Conservation (phyloP, 53 echinoderm and acorn worm species). For the Luidia sarsii region DNA sequence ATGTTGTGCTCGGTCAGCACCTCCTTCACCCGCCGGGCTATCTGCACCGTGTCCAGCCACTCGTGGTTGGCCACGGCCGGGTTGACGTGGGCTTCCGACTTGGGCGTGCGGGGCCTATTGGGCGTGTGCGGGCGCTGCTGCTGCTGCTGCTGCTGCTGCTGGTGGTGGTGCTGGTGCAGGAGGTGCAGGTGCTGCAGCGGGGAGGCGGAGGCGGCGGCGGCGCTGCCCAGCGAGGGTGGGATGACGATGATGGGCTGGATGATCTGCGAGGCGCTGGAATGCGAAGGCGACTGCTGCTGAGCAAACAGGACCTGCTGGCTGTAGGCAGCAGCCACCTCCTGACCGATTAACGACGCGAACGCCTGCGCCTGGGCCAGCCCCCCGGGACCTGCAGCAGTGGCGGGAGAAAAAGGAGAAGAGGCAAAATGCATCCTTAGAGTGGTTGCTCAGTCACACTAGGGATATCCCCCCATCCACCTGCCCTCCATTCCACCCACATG, state of each 20-base stretch:
- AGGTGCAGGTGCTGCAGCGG: conserved; percentile 56
- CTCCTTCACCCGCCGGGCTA: conserved; percentile 88
- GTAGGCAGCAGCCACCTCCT: conserved; percentile 95
- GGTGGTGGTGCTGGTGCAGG: conserved; percentile 51
- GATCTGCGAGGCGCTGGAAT: conserved; percentile 79
- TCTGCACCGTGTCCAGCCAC: conserved; percentile 87
- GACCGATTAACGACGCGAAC: conserved; percentile 93
- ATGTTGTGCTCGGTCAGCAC: conserved; percentile 86
- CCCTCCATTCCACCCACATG: not conserved
- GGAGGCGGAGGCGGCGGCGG: conserved; percentile 4
- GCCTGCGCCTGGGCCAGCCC: conserved; percentile 97
- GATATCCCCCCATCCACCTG: too few species aligned
- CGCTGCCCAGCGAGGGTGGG: conserved; percentile 75
- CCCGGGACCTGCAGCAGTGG: conserved; percentile 67
- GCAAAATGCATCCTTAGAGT: conserved; percentile 81
- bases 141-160: conserved; percentile 46
- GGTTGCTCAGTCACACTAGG: conserved; percentile 15
- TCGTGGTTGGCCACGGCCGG: conserved; percentile 69
- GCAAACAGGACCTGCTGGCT: conserved; percentile 62
- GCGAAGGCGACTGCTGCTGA: conserved; percentile 36
- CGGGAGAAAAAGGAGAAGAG: conserved; percentile 69
- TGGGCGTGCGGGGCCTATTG: conserved; percentile 51
- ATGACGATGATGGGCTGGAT: conserved; percentile 98
- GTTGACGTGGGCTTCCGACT: conserved; percentile 59
- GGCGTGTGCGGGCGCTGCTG: conserved; percentile 37